phyloP scores from a whole-genome alignment of 2,797 vertebrate species.

The Darevskia mixta region DNA sequence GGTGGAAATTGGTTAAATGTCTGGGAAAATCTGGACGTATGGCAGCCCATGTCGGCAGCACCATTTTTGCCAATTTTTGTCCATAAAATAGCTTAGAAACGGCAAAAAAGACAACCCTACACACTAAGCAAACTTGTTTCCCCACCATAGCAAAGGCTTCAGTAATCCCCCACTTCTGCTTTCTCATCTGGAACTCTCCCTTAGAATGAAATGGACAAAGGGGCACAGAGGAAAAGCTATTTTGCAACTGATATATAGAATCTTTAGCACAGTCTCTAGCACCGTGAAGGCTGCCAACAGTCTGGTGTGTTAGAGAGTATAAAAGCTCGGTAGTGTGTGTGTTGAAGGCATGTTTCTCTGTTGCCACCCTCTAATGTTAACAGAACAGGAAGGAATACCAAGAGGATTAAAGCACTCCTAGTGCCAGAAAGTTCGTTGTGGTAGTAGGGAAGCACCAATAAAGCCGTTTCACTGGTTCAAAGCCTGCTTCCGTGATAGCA shows the following conservation, averaged over 20 bases:
- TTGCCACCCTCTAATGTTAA: constrained; percentile 21
- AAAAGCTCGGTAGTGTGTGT: constrained; percentile 35
- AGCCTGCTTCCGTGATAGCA: background rate
- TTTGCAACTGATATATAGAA: constrained; percentile 46
- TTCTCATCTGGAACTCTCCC: constrained; percentile 49
- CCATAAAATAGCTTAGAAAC: too few relatives aligned
- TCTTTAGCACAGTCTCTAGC: background rate
- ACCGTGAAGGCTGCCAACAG: background rate
- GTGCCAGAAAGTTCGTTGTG: constrained; percentile 28
- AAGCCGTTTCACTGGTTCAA: background rate
- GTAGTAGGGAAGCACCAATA: constrained; percentile 34
- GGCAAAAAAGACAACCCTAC: too few relatives aligned
- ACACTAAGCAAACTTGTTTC: constrained; percentile 50
- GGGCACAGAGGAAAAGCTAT: constrained; percentile 37
- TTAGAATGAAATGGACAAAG: constrained; percentile 49
- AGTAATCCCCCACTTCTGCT: constrained; percentile 34
- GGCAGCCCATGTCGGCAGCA: too few relatives aligned
- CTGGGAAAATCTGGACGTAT: too few relatives aligned
- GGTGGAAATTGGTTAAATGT: too few relatives aligned
- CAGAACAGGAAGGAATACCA: background rate
- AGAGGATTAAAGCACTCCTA: background rate
- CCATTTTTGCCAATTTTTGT: too few relatives aligned
- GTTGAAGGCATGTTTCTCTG: constrained; percentile 27
- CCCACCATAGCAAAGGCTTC: constrained; percentile 47
- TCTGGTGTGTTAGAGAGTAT: constrained; percentile 15